Evolutionary conservation across 2,113 vertebrate genomes (phyloP), one percentile per base, ranked within the genome.

Genomic region (Gyps fulvus): DNA sequence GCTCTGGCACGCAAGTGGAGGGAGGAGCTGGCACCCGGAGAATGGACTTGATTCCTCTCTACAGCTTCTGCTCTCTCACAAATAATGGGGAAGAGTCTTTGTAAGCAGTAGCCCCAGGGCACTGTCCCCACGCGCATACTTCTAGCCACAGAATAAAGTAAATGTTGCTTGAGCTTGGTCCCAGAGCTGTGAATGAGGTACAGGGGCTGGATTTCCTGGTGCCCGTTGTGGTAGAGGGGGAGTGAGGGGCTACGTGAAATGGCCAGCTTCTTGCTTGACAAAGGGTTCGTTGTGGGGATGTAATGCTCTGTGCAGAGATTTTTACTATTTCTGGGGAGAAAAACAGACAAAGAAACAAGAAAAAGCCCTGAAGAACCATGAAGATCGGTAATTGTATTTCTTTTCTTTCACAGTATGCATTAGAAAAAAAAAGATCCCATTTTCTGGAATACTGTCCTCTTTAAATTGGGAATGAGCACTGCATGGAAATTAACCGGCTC

Each of bases 321-420:
- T 88, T 40, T 93, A 32, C 95, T 95, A 0, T 91, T 85, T 93
- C 90, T 91, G 95, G 90, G 90, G 74, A 93, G 87, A 92, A 91
- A 96, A 92, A 73, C 67, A 92, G 36, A 84, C 79, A 96, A 88
- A 97, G 83, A 97, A 96, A 76, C 92, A 83, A 72, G 95, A 93
- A 93, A 80, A 80, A 86, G 36, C 83, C 93, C 93, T 83, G 50
- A 92, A 84, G 93, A 97, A 93, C 67, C 96, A 97, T 95, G 97
- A 98, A 98, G 97, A 97, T 98, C 96, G 98, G 98, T 98, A 98
- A 98, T 98, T 97, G 93, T 98, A 97, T 98, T 97, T 98, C 97
- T 98, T 98, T 98, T 98, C 98, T 98, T 98, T 98, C 98, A 98
- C 98, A 98, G 98, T 98, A 98, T 98, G 98, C 98, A 98, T 98